phyloP scores from a whole-genome alignment of 2,113 vertebrate genomes.

The Caloenas nicobarica region DNA sequence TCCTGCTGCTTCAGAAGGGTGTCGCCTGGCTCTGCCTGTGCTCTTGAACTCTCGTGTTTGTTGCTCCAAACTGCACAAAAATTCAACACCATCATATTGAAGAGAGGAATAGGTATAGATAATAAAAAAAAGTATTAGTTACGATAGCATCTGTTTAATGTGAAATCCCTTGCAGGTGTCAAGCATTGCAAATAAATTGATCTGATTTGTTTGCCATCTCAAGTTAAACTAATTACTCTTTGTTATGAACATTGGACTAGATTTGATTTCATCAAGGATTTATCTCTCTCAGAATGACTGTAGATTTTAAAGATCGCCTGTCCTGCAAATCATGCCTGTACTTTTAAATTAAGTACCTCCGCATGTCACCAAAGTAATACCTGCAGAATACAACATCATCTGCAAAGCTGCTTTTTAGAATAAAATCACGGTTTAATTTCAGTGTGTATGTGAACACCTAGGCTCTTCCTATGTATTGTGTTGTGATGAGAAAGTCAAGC shows the following conservation, averaged over 20 bases:
- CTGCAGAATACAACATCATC: neutral
- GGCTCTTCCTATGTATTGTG: neutral
- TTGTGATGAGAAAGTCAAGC: neutral
- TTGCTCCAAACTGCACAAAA: neutral
- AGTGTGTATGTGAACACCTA: neutral
- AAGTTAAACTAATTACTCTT: neutral
- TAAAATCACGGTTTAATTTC: neutral
- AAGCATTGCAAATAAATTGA: neutral
- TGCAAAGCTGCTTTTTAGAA: neutral
- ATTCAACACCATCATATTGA: neutral
- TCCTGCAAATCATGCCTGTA: neutral
- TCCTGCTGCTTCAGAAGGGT: too few species aligned
- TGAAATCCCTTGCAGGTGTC: neutral
- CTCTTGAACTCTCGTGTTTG: neutral
- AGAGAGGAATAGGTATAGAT: neutral
- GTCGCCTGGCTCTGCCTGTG: neutral
- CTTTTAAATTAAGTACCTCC: neutral
- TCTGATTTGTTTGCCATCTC: neutral
- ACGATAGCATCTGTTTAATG: fast-evolving
- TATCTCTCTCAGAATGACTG: neutral
- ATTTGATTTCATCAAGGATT: neutral
- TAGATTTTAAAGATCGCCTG: neutral
- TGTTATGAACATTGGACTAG: neutral
- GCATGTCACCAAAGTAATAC: neutral
- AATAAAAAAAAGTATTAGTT: neutral